A percentile compares a stretch with the other conserved stretches of the same genome.
Conservation (phyloP, 2,797 vertebrate species). For the Vireo griseus region DNA sequence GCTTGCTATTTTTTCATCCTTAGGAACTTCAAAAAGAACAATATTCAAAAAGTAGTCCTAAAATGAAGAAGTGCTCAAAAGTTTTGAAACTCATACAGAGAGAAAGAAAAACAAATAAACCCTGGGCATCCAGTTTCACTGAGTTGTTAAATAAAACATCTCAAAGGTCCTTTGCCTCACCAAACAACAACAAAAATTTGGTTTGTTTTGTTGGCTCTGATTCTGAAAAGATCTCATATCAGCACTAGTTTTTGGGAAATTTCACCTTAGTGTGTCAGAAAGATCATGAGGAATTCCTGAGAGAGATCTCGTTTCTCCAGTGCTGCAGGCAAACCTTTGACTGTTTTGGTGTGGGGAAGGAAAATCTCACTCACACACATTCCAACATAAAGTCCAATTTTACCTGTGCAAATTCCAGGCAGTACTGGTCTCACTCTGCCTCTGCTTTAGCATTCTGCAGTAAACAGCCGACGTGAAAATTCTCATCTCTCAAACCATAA, state of each 20-base stretch:
- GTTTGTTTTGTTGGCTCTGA: not conserved
- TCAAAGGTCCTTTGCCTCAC: not conserved
- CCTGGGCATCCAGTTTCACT: not conserved
- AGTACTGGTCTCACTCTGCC: not conserved
- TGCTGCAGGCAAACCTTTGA: not conserved
- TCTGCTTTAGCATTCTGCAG: not conserved
- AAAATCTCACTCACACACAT: not conserved
- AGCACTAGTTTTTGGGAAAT: not conserved
- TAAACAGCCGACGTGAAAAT: not conserved
- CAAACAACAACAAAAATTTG: not conserved
- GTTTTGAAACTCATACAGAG: not conserved
- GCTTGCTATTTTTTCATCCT: not conserved
- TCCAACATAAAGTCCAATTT: not conserved
- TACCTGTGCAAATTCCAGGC: not conserved
- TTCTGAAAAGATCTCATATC: not conserved
- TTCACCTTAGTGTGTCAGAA: not conserved
- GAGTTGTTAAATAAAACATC: not conserved
- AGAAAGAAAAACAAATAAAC: not conserved
- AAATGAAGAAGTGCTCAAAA: not conserved
- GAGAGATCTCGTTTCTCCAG: not conserved
- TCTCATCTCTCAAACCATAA: not conserved
- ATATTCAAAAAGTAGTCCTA: not conserved
- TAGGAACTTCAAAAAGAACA: not conserved
- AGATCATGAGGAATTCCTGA: not conserved
- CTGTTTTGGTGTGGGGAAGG: not conserved